These are phyloP conservation scores for Zapus hudsonius DNA, from an alignment of 2,113 vertebrate species.

Conservation along the genomic window DNA sequence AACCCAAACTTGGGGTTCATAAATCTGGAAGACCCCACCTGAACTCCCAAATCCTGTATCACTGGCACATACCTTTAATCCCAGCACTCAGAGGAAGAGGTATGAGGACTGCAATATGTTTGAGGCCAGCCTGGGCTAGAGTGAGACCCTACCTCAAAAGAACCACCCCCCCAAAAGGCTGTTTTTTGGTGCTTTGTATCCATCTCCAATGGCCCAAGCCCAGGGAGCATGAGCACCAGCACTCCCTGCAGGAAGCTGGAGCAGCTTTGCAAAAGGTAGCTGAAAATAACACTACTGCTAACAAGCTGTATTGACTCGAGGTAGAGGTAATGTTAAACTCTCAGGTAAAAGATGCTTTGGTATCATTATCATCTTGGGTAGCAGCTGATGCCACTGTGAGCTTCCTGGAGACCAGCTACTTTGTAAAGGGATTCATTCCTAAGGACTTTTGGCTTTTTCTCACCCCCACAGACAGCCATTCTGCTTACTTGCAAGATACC, in stretches of 20 bases:
- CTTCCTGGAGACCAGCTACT: neutral
- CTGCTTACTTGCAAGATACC: neutral
- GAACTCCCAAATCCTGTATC: too few relatives aligned
- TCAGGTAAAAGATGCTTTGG: neutral
- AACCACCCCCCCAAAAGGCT: too few relatives aligned
- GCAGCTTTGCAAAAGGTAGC: neutral
- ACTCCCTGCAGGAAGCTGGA: neutral
- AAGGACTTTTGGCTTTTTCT: neutral
- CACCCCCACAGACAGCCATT: neutral
- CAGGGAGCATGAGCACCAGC: neutral
- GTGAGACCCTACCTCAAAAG: too few relatives aligned
- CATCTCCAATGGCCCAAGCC: neutral
- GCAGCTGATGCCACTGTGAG: neutral
- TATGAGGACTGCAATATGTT: too few relatives aligned
- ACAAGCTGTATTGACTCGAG: neutral
- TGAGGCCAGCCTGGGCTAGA: too few relatives aligned
- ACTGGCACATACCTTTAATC: too few relatives aligned
- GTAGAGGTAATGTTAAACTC: neutral
- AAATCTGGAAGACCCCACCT: too few relatives aligned
- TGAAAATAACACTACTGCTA: conserved; percentile 42
- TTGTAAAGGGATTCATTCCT: neutral
- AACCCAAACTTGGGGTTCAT: too few relatives aligned
- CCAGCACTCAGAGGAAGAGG: too few relatives aligned
- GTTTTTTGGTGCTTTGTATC: neutral
- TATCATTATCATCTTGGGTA: neutral